A percentile compares a stretch with the other conserved stretches of the same genome.
phyloP scores from a whole-genome alignment of 2,888 invertebrate species.

The Mystacides longicornis region DNA sequence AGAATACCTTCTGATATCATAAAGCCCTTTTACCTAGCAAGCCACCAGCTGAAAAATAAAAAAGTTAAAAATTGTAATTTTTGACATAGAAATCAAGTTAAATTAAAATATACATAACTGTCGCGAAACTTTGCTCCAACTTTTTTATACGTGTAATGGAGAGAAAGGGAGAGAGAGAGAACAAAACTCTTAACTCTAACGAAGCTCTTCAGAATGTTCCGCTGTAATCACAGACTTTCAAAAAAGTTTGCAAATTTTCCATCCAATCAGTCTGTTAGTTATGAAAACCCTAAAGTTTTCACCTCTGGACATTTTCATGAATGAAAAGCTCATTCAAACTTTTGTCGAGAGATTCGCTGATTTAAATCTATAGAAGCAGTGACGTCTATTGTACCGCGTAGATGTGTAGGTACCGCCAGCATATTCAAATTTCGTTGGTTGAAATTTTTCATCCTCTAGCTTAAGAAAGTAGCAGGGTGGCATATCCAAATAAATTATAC shows the following conservation, averaged over 20 bases:
- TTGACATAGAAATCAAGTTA: not conserved
- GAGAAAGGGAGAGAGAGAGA: not conserved
- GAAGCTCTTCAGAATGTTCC: not conserved
- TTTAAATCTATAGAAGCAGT: no score
- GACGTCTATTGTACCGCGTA: no score
- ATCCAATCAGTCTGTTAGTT: conserved; percentile 1
- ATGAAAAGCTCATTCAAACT: not conserved
- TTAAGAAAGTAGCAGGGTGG: no score
- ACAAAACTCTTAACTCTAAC: not conserved
- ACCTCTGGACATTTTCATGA: not conserved
- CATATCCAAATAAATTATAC: no score
- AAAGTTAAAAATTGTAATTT: not conserved
- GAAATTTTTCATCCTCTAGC: no score
- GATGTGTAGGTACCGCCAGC: no score
- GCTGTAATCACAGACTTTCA: not conserved
- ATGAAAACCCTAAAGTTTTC: not conserved
- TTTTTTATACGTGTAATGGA: not conserved
- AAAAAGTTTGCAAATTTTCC: not conserved
- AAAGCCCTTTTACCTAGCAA: no score
- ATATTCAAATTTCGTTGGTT: no score
- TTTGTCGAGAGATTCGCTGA: not conserved
- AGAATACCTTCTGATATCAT: no score
- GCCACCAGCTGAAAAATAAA: not conserved
- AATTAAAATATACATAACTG: not conserved
- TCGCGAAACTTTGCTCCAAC: not conserved